phyloP scores from a whole-genome alignment of 64 coral and sea anemone genomes.

The Montipora cactus region DNA sequence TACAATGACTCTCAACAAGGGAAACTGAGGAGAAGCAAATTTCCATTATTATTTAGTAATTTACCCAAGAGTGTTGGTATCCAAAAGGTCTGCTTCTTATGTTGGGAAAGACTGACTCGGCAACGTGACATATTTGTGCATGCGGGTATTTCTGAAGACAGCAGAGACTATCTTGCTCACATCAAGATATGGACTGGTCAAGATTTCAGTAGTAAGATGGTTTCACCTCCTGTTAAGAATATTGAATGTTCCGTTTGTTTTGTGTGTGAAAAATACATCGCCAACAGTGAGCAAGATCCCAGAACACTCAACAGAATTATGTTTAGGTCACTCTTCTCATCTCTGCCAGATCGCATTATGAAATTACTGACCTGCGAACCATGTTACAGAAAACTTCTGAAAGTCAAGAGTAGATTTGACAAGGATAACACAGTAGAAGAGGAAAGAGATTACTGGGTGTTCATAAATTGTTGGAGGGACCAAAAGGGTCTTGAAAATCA shows the following conservation, averaged over 20 bases:
- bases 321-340: constrained; percentile 77
- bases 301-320: constrained; percentile 64
- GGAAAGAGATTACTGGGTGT: constrained; percentile 68
- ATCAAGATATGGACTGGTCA: constrained; percentile 83
- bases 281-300: constrained; percentile 19
- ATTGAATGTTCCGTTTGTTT: constrained; percentile 58
- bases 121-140: constrained; percentile 72
- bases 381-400: constrained; percentile 77
- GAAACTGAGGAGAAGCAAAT: constrained; percentile 75
- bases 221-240: background rate
- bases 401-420: constrained; percentile 79
- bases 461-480: constrained; percentile 85
- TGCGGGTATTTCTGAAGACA: constrained; percentile 66
- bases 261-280: constrained; percentile 77
- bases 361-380: constrained; percentile 56
- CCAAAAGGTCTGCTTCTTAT: constrained; percentile 76
- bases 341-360: constrained; percentile 32
- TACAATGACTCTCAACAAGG: constrained; percentile 46
- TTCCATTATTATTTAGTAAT: constrained; percentile 67
- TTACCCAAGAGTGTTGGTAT: constrained; percentile 55
- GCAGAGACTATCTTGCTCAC: constrained; percentile 75
- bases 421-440: constrained; percentile 72
- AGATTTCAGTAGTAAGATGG: constrained; percentile 28
- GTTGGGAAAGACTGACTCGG: constrained; percentile 71
- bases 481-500: constrained; percentile 81